Evolutionary conservation across 35 echinoderm and acorn worm genomes (phyloP).

Genomic region (Stichopus chloronotus): DNA sequence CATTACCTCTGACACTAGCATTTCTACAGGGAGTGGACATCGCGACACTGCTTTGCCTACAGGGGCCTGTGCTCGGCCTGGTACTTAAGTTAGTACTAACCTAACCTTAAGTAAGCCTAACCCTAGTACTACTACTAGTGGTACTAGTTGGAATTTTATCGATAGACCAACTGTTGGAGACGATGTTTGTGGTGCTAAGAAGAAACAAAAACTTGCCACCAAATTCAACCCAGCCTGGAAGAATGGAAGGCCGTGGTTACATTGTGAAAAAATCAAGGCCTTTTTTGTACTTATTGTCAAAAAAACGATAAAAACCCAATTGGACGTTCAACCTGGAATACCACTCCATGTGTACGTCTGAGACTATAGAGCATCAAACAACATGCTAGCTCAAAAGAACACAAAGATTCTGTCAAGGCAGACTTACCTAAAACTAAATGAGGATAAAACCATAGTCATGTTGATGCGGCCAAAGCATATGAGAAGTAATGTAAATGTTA

Average conservation of each 20-base stretch:
- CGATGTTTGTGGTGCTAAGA: not conserved
- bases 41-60: not conserved
- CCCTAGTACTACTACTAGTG: not conserved
- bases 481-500: too few species aligned
- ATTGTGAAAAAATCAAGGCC: not conserved
- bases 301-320: constrained; percentile 24
- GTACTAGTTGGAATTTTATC: not conserved
- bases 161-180: not conserved
- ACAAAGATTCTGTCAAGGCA: constrained; percentile 17
- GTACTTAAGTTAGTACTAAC: too few species aligned
- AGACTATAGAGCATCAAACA: not conserved
- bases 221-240: constrained; percentile 6
- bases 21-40: not conserved
- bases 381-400: not conserved
- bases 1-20: not conserved
- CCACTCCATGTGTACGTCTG: not conserved
- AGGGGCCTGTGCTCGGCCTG: not conserved
- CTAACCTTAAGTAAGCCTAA: not conserved
- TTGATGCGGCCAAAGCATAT: too few species aligned
- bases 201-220: not conserved
- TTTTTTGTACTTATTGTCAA: constrained; percentile 20
- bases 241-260: not conserved
- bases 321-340: not conserved
- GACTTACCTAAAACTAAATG: too few species aligned
- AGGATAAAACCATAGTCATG: too few species aligned